Conservation (phyloP, 2,888 invertebrate species). For the Chromoteleia sp. region DNA sequence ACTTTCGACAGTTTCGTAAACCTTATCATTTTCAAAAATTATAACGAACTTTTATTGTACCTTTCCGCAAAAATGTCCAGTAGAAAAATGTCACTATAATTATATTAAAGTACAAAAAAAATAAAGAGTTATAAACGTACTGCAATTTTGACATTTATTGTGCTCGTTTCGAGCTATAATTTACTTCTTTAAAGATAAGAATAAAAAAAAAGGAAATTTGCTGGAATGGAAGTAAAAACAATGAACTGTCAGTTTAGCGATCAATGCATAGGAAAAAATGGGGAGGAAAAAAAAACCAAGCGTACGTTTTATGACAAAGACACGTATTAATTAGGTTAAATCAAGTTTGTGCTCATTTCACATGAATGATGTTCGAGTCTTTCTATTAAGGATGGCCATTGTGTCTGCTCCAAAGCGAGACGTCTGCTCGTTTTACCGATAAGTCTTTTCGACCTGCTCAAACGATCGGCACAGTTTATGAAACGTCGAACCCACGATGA, state of each 20-base stretch:
- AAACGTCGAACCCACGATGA: neutral
- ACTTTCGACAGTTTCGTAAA: no score
- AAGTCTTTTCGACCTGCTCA: conserved; percentile 31
- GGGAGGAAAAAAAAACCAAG: conserved; percentile 4
- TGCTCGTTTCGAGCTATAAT: no score
- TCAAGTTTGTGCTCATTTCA: conserved; percentile 43
- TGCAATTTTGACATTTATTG: no score
- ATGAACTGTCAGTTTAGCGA: neutral
- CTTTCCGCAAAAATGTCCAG: no score
- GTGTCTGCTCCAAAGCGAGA: conserved; percentile 22
- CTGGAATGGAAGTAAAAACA: conserved; percentile 9
- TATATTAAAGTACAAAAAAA: no score
- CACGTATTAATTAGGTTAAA: conserved; percentile 41
- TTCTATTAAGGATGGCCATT: conserved; percentile 36
- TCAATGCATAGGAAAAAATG: conserved; percentile 13
- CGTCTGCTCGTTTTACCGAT: conserved; percentile 26
- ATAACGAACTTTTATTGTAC: no score
- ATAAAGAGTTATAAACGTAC: no score
- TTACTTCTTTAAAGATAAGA: no score
- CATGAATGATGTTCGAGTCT: conserved; percentile 43
- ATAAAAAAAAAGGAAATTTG: no score
- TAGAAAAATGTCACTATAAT: no score
- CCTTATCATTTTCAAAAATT: no score
- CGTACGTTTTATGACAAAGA: conserved; percentile 17
- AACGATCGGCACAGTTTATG: conserved; percentile 40